Conservation (phyloP, 2,888 invertebrate genomes). For the Mongoloraphidia duomilia region DNA sequence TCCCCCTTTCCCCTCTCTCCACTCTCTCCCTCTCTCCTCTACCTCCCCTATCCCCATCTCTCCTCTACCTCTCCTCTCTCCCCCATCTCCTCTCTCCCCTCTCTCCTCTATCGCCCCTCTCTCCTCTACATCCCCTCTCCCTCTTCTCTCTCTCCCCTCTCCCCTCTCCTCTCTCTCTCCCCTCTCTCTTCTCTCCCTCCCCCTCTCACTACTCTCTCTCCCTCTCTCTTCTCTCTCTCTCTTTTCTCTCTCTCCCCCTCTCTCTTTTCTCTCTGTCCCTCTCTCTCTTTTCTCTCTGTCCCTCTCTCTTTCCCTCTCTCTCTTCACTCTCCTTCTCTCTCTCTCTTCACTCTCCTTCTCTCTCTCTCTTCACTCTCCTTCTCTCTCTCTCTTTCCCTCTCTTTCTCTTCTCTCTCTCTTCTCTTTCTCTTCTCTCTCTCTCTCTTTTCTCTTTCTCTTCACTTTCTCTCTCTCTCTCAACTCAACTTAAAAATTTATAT, state of each 20-base stretch:
- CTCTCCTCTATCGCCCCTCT: slow-evolving; percentile 6
- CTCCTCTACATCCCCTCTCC: slow-evolving; percentile 5
- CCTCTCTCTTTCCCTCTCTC: slow-evolving; percentile 3
- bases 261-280: slow-evolving; percentile 16
- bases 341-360: neutral
- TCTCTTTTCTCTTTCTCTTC: neutral
- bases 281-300: slow-evolving; percentile 5
- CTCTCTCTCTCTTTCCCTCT: slow-evolving; percentile 9
- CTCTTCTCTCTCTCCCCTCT: slow-evolving; percentile 8
- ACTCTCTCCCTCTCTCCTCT: slow-evolving; percentile 7
- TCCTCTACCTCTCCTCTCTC: slow-evolving; percentile 6
- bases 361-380: neutral
- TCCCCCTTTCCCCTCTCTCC: slow-evolving; percentile 11
- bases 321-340: neutral
- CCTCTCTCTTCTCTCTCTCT: slow-evolving; percentile 11
- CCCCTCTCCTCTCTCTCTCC: slow-evolving; percentile 1
- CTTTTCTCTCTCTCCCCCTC: slow-evolving; percentile 22
- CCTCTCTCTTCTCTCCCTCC: slow-evolving; percentile 1
- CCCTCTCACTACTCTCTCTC: slow-evolving; percentile 6
- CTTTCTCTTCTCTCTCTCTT: slow-evolving; percentile 16
- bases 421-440: neutral
- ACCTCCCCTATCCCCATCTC: slow-evolving; percentile 3
- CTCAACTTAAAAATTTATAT: too few relatives aligned
- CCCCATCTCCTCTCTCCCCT: slow-evolving; percentile 9
- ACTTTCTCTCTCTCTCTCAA: neutral